Base-by-base conservation (phyloP, 2,888 invertebrate species). In the Prenolepis imparis region DNA sequence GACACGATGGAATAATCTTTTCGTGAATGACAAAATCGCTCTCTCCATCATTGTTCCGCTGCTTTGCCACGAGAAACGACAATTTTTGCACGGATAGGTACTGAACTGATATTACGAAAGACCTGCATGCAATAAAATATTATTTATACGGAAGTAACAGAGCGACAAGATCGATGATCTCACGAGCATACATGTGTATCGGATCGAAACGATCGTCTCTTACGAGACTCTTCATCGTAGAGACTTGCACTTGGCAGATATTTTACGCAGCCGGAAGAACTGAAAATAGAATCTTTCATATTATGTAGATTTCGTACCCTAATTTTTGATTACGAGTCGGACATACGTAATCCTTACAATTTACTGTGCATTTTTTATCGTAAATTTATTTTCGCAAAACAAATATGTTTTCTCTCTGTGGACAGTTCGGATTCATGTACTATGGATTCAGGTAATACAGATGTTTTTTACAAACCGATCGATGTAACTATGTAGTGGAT, bases 81-180 rank as follows among this genome's bases (percentile, higher is more conserved):
- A 75, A 48, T 15, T 68, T 52, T 68, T 52, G 55, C 41, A 44
- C 63, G 32, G 57, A 48, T 66, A 67, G 55, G 24, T 41, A 75
- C 24, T 64, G 68, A 66, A 83, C 66, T 36, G 82, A 81, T 75
- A 88, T 52, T 32, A 82, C 68, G 61, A 64, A 82, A 67, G 57
- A 82, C 78, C 87, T 84, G 86, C 87, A 87, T 83, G 87, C 83
- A 87, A 90, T 90, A 85, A 86, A 83, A 85, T 82, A 78, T 88
- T 90, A 87, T 88, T 88, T 83, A 86, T 82, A 57, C 44, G 11
- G 61, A 88, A 83, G 61, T 57, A 77, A 63, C 61, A 81, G 28
- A 77, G 82, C 82, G 83, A 61, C 77, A 66, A 80, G 55, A 59
- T 74, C 48, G 75, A 83, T 64, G 82, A 70, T 74, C 75, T 87